phyloP scores from a whole-genome alignment of 1,140 invertebrate genomes.

The Pissodes strobi region DNA sequence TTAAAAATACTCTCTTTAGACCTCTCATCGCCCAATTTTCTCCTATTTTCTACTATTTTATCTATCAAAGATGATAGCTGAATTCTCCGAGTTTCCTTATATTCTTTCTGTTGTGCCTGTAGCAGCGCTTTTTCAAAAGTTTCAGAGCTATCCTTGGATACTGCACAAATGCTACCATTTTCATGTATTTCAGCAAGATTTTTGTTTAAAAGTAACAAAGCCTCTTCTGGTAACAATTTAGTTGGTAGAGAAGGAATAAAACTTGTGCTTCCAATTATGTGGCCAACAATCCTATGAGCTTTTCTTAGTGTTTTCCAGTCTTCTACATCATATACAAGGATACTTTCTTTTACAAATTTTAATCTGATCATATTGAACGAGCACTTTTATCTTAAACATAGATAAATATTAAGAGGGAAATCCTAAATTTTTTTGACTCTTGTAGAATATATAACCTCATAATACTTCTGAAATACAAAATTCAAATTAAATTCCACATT shows the following conservation, averaged over 20 bases:
- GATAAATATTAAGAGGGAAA: too few relatives aligned
- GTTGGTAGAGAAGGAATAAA: conserved; percentile 45
- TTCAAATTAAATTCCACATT: too few relatives aligned
- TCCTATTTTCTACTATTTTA: conserved; percentile 50
- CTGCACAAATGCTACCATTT: conserved; percentile 9
- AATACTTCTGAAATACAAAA: too few relatives aligned
- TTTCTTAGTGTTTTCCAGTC: conserved; percentile 46
- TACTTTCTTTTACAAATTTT: too few relatives aligned
- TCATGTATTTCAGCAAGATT: conserved; percentile 38
- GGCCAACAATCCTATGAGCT: conserved; percentile 47
- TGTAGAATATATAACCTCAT: too few relatives aligned
- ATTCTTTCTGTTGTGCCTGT: conserved; percentile 42
- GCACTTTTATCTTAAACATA: too few relatives aligned
- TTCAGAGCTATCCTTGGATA: conserved; percentile 20
- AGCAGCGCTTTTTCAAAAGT: conserved; percentile 41
- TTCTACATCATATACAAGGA: conserved; percentile 39
- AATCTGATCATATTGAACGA: too few relatives aligned
- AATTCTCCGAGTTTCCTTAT: conserved; percentile 41
- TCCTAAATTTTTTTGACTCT: too few relatives aligned
- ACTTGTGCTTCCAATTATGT: conserved; percentile 42
- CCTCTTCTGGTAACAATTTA: conserved; percentile 49
- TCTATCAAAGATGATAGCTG: conserved; percentile 47
- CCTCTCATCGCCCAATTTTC: conserved; percentile 43
- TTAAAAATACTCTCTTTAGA: conserved; percentile 48
- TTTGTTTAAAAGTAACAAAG: conserved; percentile 41